Conservation (phyloP, 1,140 invertebrate species). For the Octopus sinensis region DNA sequence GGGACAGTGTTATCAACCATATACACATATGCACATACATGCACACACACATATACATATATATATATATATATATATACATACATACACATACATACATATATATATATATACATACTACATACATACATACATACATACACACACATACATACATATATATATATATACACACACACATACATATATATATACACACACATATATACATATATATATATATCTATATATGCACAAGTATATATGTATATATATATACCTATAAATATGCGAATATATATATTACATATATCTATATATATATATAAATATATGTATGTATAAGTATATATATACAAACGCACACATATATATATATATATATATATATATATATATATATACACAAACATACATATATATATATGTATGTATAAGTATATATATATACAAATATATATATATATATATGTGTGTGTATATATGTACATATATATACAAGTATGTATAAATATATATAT, state of each 20-base stretch:
- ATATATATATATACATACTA: slow-evolving; percentile 5
- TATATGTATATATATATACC: not conserved
- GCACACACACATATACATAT: not conserved
- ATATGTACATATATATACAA: not conserved
- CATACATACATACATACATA: not conserved
- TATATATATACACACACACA: not conserved
- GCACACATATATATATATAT: not conserved
- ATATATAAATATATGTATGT: not conserved
- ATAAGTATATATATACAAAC: not conserved
- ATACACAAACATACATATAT: not conserved
- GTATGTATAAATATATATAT: not conserved
- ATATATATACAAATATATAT: not conserved
- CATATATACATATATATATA: not conserved
- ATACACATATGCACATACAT: too few species aligned
- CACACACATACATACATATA: not conserved
- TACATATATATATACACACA: not conserved
- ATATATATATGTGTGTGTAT: not conserved
- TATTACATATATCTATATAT: not conserved
- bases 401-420: not conserved
- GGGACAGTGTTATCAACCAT: too few species aligned
- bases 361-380: not conserved
- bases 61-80: not conserved
- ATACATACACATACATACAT: not conserved
- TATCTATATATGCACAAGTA: not conserved
- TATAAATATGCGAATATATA: not conserved